Base-by-base conservation (phyloP, 2,888 invertebrate genomes). In the Gordius sp. region DNA sequence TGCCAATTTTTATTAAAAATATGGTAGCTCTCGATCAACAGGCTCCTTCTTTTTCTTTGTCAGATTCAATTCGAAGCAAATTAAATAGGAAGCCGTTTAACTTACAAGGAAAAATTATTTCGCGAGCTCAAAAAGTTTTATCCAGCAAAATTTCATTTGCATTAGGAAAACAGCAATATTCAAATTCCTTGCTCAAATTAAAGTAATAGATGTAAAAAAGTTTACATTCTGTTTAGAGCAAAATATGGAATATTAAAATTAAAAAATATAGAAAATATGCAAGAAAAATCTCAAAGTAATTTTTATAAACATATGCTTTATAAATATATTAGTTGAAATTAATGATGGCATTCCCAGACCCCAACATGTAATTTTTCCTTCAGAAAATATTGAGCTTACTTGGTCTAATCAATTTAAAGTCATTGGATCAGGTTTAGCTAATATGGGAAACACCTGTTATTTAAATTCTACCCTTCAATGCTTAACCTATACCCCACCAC, bases 391-490 rank as follows among this genome's bases (percentile, higher is more conserved):
- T 4, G 47, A 47, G 20, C 8, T 47, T 13, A 20, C 13, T n/a
- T 47, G 47, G 47, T n/a, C 47, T 18, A 23, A 8, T 47, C 4
- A 20, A n/a, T 33, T 13, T 33, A 33, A 33, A 33, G 20, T 47
- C 20, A 47, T 47, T 54, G 55, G 55, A 13, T 25, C 55, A 13
- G 55, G 55, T 4, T 28, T 54, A 20, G 55, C 55, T 2, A 54
- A 54, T 28, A 4, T 54, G 8, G 97, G 91, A 41, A 93, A 93
- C 69, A 93, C 91, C 1, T 93, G 93, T 71, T 93, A 93, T 69
- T 80, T 93, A 79, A 93, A 93, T 72, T 89, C 91, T 0, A 87
- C 86, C 2, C 80, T 93, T 26, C 93, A 93, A 69, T 93, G 91
- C 71, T 73, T 93, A 55, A 82, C 55, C 8, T 54, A 54, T 20